These are phyloP conservation scores for Cactoblastis cactorum DNA, from an alignment of 2,888 invertebrate species.

Conservation along the genomic window DNA sequence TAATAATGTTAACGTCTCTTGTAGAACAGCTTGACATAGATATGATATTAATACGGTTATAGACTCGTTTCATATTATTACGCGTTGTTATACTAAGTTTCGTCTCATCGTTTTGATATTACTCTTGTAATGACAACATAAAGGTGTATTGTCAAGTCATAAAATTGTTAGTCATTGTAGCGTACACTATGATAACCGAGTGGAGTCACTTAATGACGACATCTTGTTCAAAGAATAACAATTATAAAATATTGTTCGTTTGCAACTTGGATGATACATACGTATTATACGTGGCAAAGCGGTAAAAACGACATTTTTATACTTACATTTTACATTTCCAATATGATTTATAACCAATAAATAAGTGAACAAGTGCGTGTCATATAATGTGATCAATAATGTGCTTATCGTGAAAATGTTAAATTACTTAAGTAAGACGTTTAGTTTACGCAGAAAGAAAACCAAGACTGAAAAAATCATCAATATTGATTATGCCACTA, in stretches of 20 bases:
- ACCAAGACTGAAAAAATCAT: slow-evolving; percentile 30
- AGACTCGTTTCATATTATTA: no score
- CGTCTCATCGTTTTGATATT: not conserved
- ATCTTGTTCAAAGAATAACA: slow-evolving; percentile 34
- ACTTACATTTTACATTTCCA: no score
- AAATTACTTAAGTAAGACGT: slow-evolving; percentile 39
- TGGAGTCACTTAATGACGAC: slow-evolving; percentile 24
- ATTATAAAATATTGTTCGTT: slow-evolving; percentile 37
- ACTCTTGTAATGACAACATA: not conserved
- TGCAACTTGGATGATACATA: slow-evolving; percentile 20
- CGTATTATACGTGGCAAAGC: not conserved
- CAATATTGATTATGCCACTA: slow-evolving; percentile 14
- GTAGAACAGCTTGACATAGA: no score
- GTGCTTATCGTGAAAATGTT: slow-evolving; percentile 31
- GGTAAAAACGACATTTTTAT: no score
- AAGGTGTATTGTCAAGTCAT: not conserved
- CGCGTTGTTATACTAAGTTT: no score
- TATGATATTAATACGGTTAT: no score
- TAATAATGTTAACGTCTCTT: no score
- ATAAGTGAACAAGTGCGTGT: not conserved
- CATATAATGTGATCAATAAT: not conserved
- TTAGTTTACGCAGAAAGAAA: slow-evolving; percentile 42
- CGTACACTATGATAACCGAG: not conserved
- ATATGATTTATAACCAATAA: no score
- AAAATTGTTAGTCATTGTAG: not conserved